These are phyloP conservation scores for Acrocephalus arundinaceus DNA, from an alignment of 2,113 vertebrate genomes.

Conservation along the genomic window DNA sequence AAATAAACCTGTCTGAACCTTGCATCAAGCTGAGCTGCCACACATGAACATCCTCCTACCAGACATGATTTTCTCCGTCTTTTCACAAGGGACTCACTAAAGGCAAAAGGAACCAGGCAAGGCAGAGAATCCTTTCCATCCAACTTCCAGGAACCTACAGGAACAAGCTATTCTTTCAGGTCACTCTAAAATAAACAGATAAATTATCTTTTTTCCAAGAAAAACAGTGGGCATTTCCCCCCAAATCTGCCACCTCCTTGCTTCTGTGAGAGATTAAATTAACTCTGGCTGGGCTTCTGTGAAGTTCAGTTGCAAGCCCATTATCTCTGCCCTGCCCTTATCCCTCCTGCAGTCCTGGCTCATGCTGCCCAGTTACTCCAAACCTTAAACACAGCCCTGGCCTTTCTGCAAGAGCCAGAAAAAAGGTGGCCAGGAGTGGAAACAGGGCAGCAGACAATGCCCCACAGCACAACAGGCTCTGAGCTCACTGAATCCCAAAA, in stretches of 20 bases:
- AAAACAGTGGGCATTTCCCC: neutral
- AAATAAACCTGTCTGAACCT: neutral
- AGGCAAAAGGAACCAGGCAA: neutral
- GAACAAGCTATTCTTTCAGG: neutral
- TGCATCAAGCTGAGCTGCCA: neutral
- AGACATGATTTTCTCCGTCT: neutral
- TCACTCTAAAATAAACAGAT: neutral
- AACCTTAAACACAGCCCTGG: neutral
- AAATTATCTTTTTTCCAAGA: neutral
- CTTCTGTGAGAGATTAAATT: neutral
- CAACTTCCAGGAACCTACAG: neutral
- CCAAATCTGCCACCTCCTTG: neutral
- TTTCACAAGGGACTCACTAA: neutral
- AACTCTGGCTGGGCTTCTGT: neutral
- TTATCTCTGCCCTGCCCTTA: neutral
- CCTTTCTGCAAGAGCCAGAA: neutral
- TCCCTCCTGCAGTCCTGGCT: neutral
- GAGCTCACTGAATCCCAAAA: constrained; percentile 29
- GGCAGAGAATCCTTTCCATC: neutral
- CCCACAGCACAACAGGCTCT: fast-evolving
- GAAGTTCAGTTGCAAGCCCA: neutral
- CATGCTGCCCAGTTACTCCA: fast-evolving
- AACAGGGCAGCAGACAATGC: neutral
- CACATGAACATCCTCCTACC: neutral
- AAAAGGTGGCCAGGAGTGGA: neutral